Percentiles rank a stretch among this genome's conserved stretches.
Conservation (phyloP, 2,888 invertebrate species). For the Ophion slaviceki region DNA sequence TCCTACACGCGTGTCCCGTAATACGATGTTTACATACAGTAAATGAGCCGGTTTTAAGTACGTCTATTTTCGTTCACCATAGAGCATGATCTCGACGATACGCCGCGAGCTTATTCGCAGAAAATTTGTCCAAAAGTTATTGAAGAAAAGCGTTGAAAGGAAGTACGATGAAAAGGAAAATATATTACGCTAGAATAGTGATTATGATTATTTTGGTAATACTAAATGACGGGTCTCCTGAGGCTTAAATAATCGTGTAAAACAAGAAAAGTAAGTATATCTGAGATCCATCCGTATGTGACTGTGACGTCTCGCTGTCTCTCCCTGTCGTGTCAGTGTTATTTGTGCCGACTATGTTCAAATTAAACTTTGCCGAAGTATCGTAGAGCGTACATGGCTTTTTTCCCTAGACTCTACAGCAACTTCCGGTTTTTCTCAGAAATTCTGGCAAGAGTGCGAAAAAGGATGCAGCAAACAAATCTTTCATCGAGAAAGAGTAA, state of each 20-base stretch:
- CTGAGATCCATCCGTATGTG: constrained; percentile 49
- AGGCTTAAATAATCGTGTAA: constrained; percentile 48
- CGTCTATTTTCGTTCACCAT: constrained; percentile 28
- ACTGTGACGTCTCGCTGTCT: neutral
- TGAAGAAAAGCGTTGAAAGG: constrained; percentile 7
- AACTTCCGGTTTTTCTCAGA: neutral
- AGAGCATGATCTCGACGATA: constrained; percentile 7
- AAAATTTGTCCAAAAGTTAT: constrained; percentile 1
- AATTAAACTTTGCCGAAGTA: constrained; percentile 15
- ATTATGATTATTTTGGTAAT: constrained; percentile 37
- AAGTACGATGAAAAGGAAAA: constrained; percentile 11
- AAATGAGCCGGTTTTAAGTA: constrained; percentile 55
- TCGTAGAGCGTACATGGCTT: constrained; percentile 24
- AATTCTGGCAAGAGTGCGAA: constrained; percentile 29
- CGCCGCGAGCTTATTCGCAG: constrained; percentile 26
- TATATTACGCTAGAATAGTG: constrained; percentile 41
- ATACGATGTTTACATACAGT: constrained; percentile 1
- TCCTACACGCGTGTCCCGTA: neutral
- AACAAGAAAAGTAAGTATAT: constrained; percentile 41
- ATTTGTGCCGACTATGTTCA: constrained; percentile 3
- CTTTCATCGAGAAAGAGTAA: neutral
- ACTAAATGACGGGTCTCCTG: constrained; percentile 62
- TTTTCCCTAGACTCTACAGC: constrained; percentile 13
- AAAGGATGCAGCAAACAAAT: neutral
- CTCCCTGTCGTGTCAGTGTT: neutral